Evolutionary conservation across 2,113 vertebrate species (phyloP).

Genomic region (Paramormyrops kingsleyae): DNA sequence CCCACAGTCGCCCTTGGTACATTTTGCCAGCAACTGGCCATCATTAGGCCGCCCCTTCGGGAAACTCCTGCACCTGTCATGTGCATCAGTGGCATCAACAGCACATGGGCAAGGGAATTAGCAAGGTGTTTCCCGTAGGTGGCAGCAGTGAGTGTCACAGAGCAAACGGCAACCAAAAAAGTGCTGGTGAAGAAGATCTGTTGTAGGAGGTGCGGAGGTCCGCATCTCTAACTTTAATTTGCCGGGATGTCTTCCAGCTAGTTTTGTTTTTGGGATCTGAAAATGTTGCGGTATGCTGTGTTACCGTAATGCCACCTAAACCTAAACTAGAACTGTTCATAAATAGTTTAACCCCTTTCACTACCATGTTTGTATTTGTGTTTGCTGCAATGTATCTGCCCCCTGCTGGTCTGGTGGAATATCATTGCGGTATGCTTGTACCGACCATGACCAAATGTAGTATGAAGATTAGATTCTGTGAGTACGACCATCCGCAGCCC

Average conservation of each 20-base stretch:
- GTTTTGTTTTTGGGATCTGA: neutral
- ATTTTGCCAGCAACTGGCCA: neutral
- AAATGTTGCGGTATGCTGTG: neutral
- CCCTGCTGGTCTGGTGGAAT: neutral
- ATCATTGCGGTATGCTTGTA: neutral
- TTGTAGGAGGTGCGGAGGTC: neutral
- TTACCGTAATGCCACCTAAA: neutral
- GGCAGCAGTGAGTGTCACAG: neutral
- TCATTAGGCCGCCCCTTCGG: neutral
- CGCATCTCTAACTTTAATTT: neutral
- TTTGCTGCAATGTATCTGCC: neutral
- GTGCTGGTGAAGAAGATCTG: neutral
- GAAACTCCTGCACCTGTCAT: neutral
- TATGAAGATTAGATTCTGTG: neutral
- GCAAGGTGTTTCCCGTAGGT: neutral
- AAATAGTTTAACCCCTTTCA: neutral
- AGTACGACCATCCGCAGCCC: neutral
- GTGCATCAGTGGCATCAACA: neutral
- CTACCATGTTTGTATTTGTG: neutral
- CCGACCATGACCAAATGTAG: neutral
- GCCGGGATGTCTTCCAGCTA: neutral
- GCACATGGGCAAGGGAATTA: neutral
- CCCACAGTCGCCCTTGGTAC: neutral
- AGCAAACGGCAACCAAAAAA: neutral
- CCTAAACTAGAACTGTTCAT: neutral